These are phyloP conservation scores for Aphelenchoides besseyi DNA, from an alignment of 1,140 invertebrate species.

Conservation along the genomic window DNA sequence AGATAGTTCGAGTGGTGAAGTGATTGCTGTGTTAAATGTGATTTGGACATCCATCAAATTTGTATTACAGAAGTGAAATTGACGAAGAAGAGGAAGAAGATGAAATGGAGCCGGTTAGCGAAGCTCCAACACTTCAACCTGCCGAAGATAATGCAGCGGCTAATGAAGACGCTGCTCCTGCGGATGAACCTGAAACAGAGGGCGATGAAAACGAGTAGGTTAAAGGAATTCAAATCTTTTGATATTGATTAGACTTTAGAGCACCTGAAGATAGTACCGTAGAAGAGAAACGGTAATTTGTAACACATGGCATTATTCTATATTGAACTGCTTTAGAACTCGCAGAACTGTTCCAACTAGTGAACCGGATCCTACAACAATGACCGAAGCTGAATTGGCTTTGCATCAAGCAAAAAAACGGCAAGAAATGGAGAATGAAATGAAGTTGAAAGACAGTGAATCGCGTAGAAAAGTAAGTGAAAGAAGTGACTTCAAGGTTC, in stretches of 20 bases:
- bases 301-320: too few species aligned
- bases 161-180: conserved; percentile 32
- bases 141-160: conserved; percentile 18
- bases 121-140: conserved; percentile 21
- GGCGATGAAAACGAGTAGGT: conserved; percentile 24
- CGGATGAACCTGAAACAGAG: conserved; percentile 35
- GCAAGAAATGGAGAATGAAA: conserved; percentile 53
- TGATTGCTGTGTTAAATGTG: neutral
- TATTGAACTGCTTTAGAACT: conserved; percentile 21
- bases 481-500: too few species aligned
- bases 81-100: conserved; percentile 12
- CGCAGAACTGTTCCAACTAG: conserved; percentile 27
- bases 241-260: neutral
- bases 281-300: conserved; percentile 39
- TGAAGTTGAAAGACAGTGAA: conserved; percentile 53
- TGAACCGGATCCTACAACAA: conserved; percentile 42
- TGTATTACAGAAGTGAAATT: neutral
- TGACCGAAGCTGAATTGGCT: conserved; percentile 51
- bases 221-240: neutral
- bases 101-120: conserved; percentile 17
- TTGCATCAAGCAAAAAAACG: conserved; percentile 52
- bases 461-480: conserved; percentile 50
- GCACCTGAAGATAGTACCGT: conserved; percentile 16
- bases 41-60: neutral
- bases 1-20: too few species aligned